These are phyloP conservation scores for Lamellibrachia columna DNA, from an alignment of 2,888 invertebrate species.

Conservation along the genomic window DNA sequence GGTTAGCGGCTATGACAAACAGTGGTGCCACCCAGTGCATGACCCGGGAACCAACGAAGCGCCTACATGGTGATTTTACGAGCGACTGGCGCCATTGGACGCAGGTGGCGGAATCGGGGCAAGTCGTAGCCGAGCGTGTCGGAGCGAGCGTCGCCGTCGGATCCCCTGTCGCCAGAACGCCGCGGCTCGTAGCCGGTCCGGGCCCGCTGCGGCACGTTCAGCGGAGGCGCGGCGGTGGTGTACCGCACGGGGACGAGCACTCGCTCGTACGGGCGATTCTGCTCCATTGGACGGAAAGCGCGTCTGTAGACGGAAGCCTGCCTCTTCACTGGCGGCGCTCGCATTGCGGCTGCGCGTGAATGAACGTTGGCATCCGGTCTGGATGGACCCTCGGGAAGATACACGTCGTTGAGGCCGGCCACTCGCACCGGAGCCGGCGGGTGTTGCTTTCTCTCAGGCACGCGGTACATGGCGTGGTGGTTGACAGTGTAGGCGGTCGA, in stretches of 20 bases:
- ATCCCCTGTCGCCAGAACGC: neutral
- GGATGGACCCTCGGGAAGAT: neutral
- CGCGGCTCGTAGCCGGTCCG: neutral
- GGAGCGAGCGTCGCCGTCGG: neutral
- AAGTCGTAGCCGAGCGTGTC: conserved; percentile 8
- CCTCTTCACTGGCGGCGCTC: neutral
- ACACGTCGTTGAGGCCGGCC: neutral
- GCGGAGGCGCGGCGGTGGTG: neutral
- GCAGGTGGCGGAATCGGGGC: neutral
- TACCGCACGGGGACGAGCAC: neutral
- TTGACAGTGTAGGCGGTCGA: neutral
- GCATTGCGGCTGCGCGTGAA: neutral
- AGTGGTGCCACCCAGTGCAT: too few species aligned
- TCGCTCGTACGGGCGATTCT: neutral
- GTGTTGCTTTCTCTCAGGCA: neutral
- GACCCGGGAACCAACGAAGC: neutral
- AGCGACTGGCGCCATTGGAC: neutral
- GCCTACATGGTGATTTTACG: neutral
- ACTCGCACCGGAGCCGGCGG: neutral
- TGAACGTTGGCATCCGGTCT: neutral
- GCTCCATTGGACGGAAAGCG: neutral
- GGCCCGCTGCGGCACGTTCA: neutral
- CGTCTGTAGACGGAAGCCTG: neutral
- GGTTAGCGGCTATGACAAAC: too few species aligned
- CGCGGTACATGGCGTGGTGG: neutral